Base-by-base conservation (phyloP, 2,797 vertebrate species). In the Falco biarmicus region DNA sequence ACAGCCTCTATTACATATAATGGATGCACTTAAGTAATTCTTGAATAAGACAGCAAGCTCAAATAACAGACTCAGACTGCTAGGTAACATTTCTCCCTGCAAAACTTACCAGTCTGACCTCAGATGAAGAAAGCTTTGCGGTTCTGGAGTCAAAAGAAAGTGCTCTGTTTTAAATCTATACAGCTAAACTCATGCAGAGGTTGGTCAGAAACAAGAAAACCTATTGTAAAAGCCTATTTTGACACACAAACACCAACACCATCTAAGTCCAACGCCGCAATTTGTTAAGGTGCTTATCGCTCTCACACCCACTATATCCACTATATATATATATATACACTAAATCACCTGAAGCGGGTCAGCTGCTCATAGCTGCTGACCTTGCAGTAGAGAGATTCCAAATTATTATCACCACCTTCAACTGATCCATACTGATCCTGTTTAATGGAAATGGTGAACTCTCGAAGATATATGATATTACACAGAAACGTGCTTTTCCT, bases 11-110 rank as follows among this genome's bases (percentile, higher is more conserved):
- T 91, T 95, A 95, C 76, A 84, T 75, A 34, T 89, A 96, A 97
- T 88, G 93, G 94, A 97, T 90, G 84, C 93, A 91, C 79, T 95
- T 91, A 96, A 92, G 71, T 87, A 37, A 68, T 59, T 85, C 86
- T 50, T 93, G 89, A 92, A 95, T 87, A 91, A 86, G 69, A 87
- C 69, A 89, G 73, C 47, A 73, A 88, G 75, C 84, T 96, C 90
- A 88, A 81, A 56, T 93, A 92, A 91, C 89, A 92, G 50, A 41
- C 84, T 47, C 43, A 84, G 56, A 87, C 11, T 34, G 50, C 21
- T 48, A 65, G 31, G 56, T 90, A 87, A 90, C 29, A 9, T 93
- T 70, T 70, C 31, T 93, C 64, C 90, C 63, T 81, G 86, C 48
- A 59, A 81, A 95, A 96, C 54, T 21, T 88, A 69, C 6, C 63